Evolutionary conservation across 2,797 vertebrate species (phyloP), one percentile per base, ranked within the genome.

Genomic region (Lates japonicus): DNA sequence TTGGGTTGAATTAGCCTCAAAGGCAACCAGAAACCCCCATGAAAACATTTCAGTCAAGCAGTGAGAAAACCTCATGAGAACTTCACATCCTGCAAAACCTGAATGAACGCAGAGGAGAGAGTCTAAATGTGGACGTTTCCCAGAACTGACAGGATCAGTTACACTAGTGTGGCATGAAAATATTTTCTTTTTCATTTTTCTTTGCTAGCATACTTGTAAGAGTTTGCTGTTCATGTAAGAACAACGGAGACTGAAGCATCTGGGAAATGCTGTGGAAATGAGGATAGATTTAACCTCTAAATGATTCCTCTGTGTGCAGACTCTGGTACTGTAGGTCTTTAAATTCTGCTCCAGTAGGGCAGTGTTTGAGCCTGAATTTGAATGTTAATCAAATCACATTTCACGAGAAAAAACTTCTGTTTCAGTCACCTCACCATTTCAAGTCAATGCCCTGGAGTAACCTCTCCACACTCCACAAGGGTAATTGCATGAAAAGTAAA

Each of bases 1-100:
- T 82, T 87, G 68, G 37, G 78, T 89, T 90, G 76, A 91, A 86
- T 88, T 86, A 85, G 67, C 67, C 78, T 88, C 64, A 89, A 84
- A 78, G 13, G 64, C 42, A 80, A 76, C 73, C 44, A 80, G 54
- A 84, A 74, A 71, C 59, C 8, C 37, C 37, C 25, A 63, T 54
- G n/a, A 85, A 83, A 81, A 82, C 35, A 54, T 44, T 49, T 78
- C 35, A 59, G 25, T 63, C 31, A 60, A 68, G 51, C 63, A 51
- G 41, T 10, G 20, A 49, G 5, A 7, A 76, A 82, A 87, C 63
- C 73, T 79, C 76, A 54, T 17, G 62, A 73, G 70, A 84, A 76
- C 57, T 55, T 76, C 57, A 70, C 62, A 79, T 79, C 65, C 48
- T 29, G 41, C 58, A 65, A 61, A 75, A 41, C 25, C 6, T 9